Percentiles rank a stretch among this genome's conserved stretches.
These are phyloP conservation scores for Hyles lineata DNA, from an alignment of 2,888 invertebrate species.

Conservation along the genomic window DNA sequence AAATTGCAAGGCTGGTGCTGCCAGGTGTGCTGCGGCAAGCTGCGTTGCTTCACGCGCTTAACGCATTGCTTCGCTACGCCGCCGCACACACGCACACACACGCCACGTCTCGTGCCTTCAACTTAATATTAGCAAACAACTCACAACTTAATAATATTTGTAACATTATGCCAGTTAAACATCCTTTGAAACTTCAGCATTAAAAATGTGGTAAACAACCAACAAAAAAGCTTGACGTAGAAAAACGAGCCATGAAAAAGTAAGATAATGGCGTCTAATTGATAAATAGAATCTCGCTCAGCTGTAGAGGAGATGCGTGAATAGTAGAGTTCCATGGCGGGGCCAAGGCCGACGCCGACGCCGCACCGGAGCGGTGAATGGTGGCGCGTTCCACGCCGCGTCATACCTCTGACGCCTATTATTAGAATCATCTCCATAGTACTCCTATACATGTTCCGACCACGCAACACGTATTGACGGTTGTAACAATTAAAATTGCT, in stretches of 20 bases:
- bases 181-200: background rate
- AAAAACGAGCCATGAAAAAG: background rate
- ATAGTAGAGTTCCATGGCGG: constrained; percentile 66
- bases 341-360: constrained; percentile 70
- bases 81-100: background rate
- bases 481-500: constrained; percentile 5
- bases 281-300: background rate
- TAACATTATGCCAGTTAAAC: background rate
- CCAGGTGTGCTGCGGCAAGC: constrained; percentile 56
- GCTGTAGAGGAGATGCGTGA: constrained; percentile 57
- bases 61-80: too few species aligned
- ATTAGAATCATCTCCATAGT: constrained; percentile 64
- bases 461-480: constrained; percentile 15
- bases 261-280: constrained; percentile 2
- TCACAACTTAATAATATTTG: background rate
- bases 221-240: background rate
- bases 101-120: background rate
- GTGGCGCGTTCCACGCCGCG: constrained; percentile 66
- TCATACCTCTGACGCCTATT: constrained; percentile 67
- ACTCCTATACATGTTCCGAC: constrained; percentile 36
- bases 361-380: constrained; percentile 65
- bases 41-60: constrained; percentile 53
- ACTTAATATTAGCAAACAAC: background rate
- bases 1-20: constrained; percentile 60
- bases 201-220: constrained; percentile 28